phyloP scores from a whole-genome alignment of 37 sponge, comb jelly and placozoan species.

The Dysidea cf. avara region DNA sequence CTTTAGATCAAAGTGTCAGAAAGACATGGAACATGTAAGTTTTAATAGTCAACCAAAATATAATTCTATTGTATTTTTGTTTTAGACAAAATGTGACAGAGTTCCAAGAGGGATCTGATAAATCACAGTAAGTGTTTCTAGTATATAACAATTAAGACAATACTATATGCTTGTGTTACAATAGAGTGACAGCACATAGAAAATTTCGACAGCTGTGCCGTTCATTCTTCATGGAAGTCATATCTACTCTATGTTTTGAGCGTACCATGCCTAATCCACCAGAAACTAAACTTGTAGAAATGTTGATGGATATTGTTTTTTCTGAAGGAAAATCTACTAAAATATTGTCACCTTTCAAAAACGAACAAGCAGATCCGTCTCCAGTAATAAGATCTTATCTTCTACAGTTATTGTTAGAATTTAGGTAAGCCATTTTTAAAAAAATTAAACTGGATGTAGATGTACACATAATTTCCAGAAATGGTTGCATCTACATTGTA shows the following conservation, averaged over 20 bases:
- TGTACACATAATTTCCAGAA: too few species aligned
- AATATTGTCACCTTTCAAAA: conserved; percentile 42
- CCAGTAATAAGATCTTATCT: conserved; percentile 70
- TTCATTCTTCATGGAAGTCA: conserved; percentile 67
- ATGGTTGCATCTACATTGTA: too few species aligned
- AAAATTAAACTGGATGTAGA: too few species aligned
- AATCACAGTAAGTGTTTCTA: too few species aligned
- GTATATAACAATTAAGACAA: too few species aligned
- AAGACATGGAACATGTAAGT: too few species aligned
- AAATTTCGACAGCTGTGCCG: conserved; percentile 22
- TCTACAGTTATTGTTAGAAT: conserved; percentile 61
- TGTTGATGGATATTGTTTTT: conserved; percentile 58
- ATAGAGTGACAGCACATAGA: neutral
- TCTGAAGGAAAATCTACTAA: conserved; percentile 35
- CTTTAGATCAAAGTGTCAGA: too few species aligned
- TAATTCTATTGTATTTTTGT: too few species aligned
- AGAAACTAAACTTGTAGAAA: conserved; percentile 48
- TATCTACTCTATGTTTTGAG: conserved; percentile 78
- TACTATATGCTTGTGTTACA: too few species aligned
- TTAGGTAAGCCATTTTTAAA: conserved; percentile 41
- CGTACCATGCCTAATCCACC: conserved; percentile 35
- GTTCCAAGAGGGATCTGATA: too few species aligned
- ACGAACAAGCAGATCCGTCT: conserved; percentile 31
- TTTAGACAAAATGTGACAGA: too few species aligned
- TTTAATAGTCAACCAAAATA: too few species aligned